Percentiles rank a stretch among this genome's conserved stretches.
These are phyloP conservation scores for Pyrocephalus nanus DNA, from an alignment of 2,797 vertebrate species.

Conservation along the genomic window DNA sequence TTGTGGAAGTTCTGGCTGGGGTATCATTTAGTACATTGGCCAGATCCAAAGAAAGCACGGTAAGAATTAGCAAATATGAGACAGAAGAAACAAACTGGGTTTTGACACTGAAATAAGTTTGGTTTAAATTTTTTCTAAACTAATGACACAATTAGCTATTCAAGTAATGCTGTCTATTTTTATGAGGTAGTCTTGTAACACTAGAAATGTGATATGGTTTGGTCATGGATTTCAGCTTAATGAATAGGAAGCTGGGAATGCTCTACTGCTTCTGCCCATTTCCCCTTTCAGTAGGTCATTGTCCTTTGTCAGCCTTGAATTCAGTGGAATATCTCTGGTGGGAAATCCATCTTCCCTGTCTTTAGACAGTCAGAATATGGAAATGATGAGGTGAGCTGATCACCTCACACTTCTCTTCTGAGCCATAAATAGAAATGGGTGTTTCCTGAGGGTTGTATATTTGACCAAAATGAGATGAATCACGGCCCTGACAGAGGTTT, in stretches of 20 bases:
- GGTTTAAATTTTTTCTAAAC: neutral
- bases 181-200: neutral
- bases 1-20: neutral
- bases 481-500: neutral
- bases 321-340: neutral
- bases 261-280: neutral
- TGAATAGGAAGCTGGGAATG: neutral
- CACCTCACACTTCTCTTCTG: neutral
- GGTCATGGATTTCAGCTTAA: neutral
- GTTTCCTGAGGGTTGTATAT: neutral
- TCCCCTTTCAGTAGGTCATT: neutral
- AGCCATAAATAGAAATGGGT: neutral
- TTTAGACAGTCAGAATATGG: neutral
- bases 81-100: neutral
- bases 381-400: neutral
- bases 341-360: neutral
- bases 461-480: neutral
- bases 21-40: neutral
- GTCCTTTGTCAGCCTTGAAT: neutral
- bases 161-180: neutral
- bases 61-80: neutral
- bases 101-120: neutral
- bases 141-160: neutral
- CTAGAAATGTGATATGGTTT: neutral
- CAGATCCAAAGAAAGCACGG: neutral